A percentile compares a stretch with the other conserved stretches of the same genome.
These are phyloP conservation scores for Megatriorchis doriae DNA, from an alignment of 2,113 vertebrate genomes.

Conservation along the genomic window DNA sequence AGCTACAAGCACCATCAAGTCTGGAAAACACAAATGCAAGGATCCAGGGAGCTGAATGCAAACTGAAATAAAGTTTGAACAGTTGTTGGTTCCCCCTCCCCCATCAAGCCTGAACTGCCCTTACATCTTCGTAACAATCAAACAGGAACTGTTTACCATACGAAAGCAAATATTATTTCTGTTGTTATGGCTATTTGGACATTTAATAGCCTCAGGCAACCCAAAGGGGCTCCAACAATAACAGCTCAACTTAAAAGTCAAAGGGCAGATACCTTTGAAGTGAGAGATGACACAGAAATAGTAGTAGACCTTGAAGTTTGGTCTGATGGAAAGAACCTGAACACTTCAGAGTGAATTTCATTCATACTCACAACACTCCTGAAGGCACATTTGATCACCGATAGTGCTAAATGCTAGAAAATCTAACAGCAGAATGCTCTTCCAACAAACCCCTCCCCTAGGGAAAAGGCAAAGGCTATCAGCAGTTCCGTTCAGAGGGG, in stretches of 20 bases:
- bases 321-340: not conserved
- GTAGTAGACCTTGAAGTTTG: not conserved
- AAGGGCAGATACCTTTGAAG: conserved; percentile 37
- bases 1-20: not conserved
- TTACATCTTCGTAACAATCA: not conserved
- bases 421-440: not conserved
- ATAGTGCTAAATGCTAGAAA: not conserved
- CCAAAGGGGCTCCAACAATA: not conserved
- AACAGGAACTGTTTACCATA: conserved; percentile 4
- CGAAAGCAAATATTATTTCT: conserved; percentile 47
- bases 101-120: not conserved
- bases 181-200: not conserved
- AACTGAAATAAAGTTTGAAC: not conserved
- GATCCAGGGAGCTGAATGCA: not conserved
- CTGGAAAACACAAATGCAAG: not conserved
- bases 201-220: conserved; percentile 18
- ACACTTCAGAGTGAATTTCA: not conserved
- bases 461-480: not conserved
- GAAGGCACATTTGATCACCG: not conserved
- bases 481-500: not conserved
- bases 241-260: conserved; percentile 34
- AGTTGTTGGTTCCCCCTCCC: not conserved
- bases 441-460: not conserved
- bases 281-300: conserved; percentile 12
- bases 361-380: not conserved